phyloP scores from a whole-genome alignment of 2,888 invertebrate species.

The Apoda limacodes region DNA sequence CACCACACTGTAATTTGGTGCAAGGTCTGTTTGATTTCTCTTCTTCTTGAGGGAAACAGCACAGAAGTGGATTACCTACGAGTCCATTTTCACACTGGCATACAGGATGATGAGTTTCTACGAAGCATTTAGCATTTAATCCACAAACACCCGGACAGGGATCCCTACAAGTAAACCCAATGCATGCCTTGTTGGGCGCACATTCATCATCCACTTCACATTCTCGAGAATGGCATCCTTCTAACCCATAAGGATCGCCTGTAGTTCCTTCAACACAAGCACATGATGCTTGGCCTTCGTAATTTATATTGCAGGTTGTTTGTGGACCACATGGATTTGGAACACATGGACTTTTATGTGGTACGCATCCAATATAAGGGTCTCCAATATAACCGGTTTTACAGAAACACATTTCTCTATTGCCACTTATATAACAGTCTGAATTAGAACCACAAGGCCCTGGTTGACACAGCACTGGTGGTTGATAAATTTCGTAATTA shows the following conservation, averaged over 20 bases:
- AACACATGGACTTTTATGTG: constrained; percentile 78
- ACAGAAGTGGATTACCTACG: constrained; percentile 81
- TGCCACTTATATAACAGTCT: constrained; percentile 85
- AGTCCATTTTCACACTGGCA: constrained; percentile 80
- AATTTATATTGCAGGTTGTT: constrained; percentile 77
- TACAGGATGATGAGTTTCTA: constrained; percentile 83
- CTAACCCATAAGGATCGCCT: constrained; percentile 79
- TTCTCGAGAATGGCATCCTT: constrained; percentile 83
- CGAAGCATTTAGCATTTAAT: constrained; percentile 77
- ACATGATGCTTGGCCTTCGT: constrained; percentile 78
- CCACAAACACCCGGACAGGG: constrained; percentile 89
- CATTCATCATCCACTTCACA: constrained; percentile 87
- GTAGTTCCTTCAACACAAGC: constrained; percentile 80
- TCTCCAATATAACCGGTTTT: constrained; percentile 81
- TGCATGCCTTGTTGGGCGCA: constrained; percentile 77
- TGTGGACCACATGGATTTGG: constrained; percentile 87
- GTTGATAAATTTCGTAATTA: constrained; percentile 63
- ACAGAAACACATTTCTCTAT: constrained; percentile 88
- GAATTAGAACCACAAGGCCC: constrained; percentile 87
- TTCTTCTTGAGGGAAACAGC: constrained; percentile 74
- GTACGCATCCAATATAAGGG: constrained; percentile 81
- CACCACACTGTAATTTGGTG: constrained; percentile 80
- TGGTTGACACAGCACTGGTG: constrained; percentile 78
- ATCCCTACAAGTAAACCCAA: constrained; percentile 83
- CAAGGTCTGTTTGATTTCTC: constrained; percentile 74